Conservation (phyloP, 2,888 invertebrate genomes). For the Eupeodes latifasciatus region DNA sequence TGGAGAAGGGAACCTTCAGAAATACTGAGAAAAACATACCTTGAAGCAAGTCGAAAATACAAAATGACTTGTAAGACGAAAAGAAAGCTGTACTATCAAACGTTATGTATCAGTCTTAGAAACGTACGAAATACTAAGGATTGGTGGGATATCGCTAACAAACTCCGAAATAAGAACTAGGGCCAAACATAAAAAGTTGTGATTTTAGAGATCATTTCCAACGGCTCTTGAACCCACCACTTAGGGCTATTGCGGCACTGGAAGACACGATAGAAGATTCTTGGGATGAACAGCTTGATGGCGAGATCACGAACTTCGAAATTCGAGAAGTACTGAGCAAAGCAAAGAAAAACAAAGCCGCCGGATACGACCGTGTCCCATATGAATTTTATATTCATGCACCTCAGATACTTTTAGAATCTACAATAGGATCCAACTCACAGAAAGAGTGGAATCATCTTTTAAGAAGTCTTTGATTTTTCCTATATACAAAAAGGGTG, state of each 20-base stretch:
- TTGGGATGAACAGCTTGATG: not conserved
- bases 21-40: not conserved
- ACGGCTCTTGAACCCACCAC: not conserved
- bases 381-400: not conserved
- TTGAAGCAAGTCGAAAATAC: not conserved
- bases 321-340: too few relatives aligned
- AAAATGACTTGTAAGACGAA: not conserved
- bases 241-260: too few relatives aligned
- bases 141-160: not conserved
- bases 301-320: not conserved
- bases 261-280: not conserved
- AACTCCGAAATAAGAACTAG: too few relatives aligned
- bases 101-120: not conserved
- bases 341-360: too few relatives aligned
- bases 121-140: not conserved
- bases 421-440: not conserved
- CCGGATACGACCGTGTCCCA: too few relatives aligned
- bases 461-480: slow-evolving; percentile 13
- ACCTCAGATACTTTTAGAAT: not conserved
- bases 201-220: not conserved
- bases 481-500: slow-evolving; percentile 7
- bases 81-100: not conserved
- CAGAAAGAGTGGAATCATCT: not conserved
- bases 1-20: slow-evolving; percentile 9
- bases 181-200: too few relatives aligned